These are phyloP conservation scores for Philopotamus ludificatus DNA, from an alignment of 1,140 invertebrate species.

Conservation along the genomic window DNA sequence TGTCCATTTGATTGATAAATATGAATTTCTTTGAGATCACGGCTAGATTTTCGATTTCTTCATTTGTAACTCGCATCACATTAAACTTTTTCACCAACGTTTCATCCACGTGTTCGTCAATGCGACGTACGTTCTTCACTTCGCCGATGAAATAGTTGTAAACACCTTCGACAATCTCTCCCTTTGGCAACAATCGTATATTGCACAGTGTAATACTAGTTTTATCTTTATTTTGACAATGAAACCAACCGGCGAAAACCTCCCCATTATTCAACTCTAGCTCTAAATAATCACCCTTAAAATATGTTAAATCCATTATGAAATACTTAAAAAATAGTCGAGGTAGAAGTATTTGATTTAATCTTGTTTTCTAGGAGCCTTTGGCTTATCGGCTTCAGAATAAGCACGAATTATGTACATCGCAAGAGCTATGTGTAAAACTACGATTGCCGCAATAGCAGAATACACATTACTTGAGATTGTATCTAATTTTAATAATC, in stretches of 20 bases:
- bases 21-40: conserved; percentile 51
- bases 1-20: conserved; percentile 53
- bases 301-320: conserved; percentile 51
- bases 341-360: conserved; percentile 40
- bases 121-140: conserved; percentile 49
- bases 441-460: conserved; percentile 67
- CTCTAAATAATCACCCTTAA: conserved; percentile 53
- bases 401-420: conserved; percentile 76
- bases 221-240: conserved; percentile 51
- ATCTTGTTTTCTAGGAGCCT: conserved; percentile 49
- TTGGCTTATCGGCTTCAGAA: conserved; percentile 54
- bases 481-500: conserved; percentile 56
- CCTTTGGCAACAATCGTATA: conserved; percentile 48
- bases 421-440: conserved; percentile 71
- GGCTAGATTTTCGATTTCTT: conserved; percentile 51
- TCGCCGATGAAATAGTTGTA: conserved; percentile 51
- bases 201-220: conserved; percentile 52
- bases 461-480: conserved; percentile 72
- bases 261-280: conserved; percentile 50
- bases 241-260: conserved; percentile 51
- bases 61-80: conserved; percentile 49
- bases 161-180: conserved; percentile 45
- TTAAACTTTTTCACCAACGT: conserved; percentile 30
- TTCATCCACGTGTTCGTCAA: conserved; percentile 45
- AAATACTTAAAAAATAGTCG: background rate